Percentiles rank a stretch among this genome's conserved stretches.
phyloP scores from a whole-genome alignment of 1,140 invertebrate genomes.

The Drosophila murphyi region DNA sequence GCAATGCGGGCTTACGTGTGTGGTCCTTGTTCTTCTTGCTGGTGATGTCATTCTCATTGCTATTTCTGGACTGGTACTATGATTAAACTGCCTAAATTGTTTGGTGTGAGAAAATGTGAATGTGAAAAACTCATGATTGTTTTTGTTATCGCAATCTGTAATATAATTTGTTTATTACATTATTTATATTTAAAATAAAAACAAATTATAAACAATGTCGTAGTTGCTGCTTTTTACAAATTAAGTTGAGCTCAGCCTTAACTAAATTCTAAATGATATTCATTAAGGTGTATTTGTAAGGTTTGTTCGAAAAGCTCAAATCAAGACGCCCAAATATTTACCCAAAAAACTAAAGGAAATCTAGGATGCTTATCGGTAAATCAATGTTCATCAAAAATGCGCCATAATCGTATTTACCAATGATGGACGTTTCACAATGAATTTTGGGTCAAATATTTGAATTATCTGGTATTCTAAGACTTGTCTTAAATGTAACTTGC shows the following conservation, averaged over 20 bases:
- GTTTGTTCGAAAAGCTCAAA: slow-evolving; percentile 5
- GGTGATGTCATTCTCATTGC: slow-evolving; percentile 97
- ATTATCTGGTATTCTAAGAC: neutral
- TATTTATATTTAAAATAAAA: slow-evolving; percentile 36
- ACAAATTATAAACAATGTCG: slow-evolving; percentile 16
- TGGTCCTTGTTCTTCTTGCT: slow-evolving; percentile 98
- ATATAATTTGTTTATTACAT: slow-evolving; percentile 47
- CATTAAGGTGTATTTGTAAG: neutral
- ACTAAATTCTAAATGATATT: neutral
- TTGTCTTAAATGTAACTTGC: neutral
- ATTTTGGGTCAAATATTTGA: slow-evolving; percentile 12
- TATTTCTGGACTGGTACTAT: slow-evolving; percentile 99
- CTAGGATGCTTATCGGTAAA: neutral
- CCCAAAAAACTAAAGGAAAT: neutral
- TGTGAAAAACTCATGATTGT: slow-evolving; percentile 30
- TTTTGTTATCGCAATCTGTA: slow-evolving; percentile 45
- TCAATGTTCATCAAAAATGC: slow-evolving; percentile 5
- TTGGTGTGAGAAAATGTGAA: slow-evolving; percentile 16
- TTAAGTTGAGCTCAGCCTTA: slow-evolving; percentile 32
- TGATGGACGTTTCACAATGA: slow-evolving; percentile 1
- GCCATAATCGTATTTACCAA: neutral
- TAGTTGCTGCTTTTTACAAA: neutral
- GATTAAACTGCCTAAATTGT: slow-evolving; percentile 86
- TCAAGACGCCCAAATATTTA: slow-evolving; percentile 16
- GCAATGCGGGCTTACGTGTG: slow-evolving; percentile 96